phyloP scores from a whole-genome alignment of 2,888 invertebrate species.

The Xylophagus ater region DNA sequence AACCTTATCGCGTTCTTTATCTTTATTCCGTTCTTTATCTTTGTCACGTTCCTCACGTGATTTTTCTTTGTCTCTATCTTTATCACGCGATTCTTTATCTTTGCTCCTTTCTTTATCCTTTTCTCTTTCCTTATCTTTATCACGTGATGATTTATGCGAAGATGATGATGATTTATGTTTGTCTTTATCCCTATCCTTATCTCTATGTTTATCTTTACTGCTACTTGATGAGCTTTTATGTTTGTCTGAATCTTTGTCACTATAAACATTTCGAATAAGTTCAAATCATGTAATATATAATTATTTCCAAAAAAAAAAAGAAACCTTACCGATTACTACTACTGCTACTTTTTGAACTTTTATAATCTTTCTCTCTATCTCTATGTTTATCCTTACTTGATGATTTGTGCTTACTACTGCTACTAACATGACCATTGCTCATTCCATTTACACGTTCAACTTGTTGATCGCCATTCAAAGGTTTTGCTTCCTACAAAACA shows the following conservation, averaged over 20 bases:
- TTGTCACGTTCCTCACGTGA: conserved; percentile 35
- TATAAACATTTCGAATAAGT: conserved; percentile 15
- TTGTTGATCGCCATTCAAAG: conserved; percentile 42
- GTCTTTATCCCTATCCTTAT: conserved; percentile 39
- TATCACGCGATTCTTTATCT: conserved; percentile 36
- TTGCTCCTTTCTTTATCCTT: no score
- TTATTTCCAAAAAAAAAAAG: no score
- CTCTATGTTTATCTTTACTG: conserved; percentile 37
- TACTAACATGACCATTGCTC: conserved; percentile 59
- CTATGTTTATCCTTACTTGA: conserved; percentile 47
- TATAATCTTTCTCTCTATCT: conserved; percentile 40
- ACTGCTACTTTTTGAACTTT: conserved; percentile 43
- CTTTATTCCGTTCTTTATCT: conserved; percentile 30
- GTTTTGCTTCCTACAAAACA: conserved; percentile 15
- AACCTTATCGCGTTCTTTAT: conserved; percentile 32
- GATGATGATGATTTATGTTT: conserved; percentile 36
- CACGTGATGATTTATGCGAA: conserved; percentile 32
- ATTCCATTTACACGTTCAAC: conserved; percentile 61
- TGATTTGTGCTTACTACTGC: conserved; percentile 53
- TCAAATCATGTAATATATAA: neutral
- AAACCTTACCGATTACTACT: conserved; percentile 25
- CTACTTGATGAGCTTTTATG: conserved; percentile 46
- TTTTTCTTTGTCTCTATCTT: conserved; percentile 34
- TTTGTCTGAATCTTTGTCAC: conserved; percentile 36
- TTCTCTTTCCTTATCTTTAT: conserved; percentile 26